Percentiles rank a stretch among this genome's conserved stretches.
These are phyloP conservation scores for Caenorhabditis elegans DNA, from an alignment of 1,140 invertebrate species.

Conservation along the genomic window WBcel235 BX284605.5:12906501-12907000, in stretches of 20 bases:
- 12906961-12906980: no score
- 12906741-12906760: background rate
- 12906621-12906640: constrained; percentile 32
- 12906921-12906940: background rate
- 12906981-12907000: no score
- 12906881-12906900: background rate
- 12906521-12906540: background rate
- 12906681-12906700: background rate
- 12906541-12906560: constrained; percentile 17
- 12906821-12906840: background rate
- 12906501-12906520: background rate
- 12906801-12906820: background rate
- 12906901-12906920: constrained; percentile 10
- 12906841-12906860: background rate
- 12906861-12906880: background rate
- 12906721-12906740: background rate
- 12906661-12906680: background rate
- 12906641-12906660: constrained; percentile 6
- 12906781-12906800: constrained; percentile 7
- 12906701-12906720: background rate
- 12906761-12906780: background rate
- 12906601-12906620: constrained; percentile 30
- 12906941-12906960: no score
- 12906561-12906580: constrained; percentile 4
- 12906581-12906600: constrained; percentile 33